phyloP scores from a whole-genome alignment of 1,140 invertebrate genomes.

The Helicorthomorpha holstii region DNA sequence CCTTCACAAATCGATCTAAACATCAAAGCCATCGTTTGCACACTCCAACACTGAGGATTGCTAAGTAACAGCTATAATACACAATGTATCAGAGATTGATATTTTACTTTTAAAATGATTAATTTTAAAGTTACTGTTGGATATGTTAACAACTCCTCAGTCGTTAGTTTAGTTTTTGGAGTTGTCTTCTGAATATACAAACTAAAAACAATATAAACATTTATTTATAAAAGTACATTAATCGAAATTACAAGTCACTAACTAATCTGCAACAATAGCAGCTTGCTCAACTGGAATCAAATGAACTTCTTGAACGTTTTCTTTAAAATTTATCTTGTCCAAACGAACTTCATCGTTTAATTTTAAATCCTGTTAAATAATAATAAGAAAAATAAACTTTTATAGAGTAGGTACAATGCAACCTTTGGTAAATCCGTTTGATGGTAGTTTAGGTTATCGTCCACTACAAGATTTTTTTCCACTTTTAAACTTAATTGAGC shows the following conservation, averaged over 20 bases:
- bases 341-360: slow-evolving; percentile 71
- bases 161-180: slow-evolving; percentile 52
- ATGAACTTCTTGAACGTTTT: slow-evolving; percentile 30
- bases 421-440: slow-evolving; percentile 3
- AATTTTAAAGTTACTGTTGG: slow-evolving; percentile 34
- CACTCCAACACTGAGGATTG: slow-evolving; percentile 34
- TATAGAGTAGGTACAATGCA: background rate
- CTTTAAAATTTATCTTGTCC: slow-evolving; percentile 50
- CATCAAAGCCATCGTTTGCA: slow-evolving; percentile 46
- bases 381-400: background rate
- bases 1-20: slow-evolving; percentile 58
- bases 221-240: slow-evolving; percentile 6
- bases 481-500: slow-evolving; percentile 44
- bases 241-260: slow-evolving; percentile 20
- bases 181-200: slow-evolving; percentile 48
- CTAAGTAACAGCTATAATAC: slow-evolving; percentile 22
- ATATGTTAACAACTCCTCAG: slow-evolving; percentile 64
- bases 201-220: slow-evolving; percentile 20
- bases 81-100: background rate
- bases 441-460: slow-evolving; percentile 22
- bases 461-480: slow-evolving; percentile 20
- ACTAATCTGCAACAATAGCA: slow-evolving; percentile 53
- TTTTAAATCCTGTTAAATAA: slow-evolving; percentile 32
- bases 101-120: background rate
- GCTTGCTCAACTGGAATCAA: slow-evolving; percentile 59